These are phyloP conservation scores for Papilio aristodemus DNA, from an alignment of 1,140 invertebrate species.

Conservation along the genomic window DNA sequence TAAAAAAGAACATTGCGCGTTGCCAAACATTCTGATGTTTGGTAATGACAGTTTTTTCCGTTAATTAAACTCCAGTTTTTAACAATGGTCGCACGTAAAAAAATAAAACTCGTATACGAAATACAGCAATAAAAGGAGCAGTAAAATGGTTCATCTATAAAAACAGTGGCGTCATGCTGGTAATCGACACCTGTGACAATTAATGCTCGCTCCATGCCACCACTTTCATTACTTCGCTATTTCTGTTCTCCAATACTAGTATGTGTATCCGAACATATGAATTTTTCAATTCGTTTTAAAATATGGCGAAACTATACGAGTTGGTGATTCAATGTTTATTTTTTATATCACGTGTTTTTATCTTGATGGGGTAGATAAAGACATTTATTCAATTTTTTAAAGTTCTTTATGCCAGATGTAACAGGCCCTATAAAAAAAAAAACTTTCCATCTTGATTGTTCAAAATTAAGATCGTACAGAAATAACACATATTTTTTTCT, in stretches of 20 bases:
- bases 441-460: not conserved
- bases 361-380: not conserved
- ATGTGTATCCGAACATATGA: slow-evolving; percentile 29
- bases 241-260: slow-evolving; percentile 42
- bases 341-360: not conserved
- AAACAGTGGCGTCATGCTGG: slow-evolving; percentile 43
- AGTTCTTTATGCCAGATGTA: no score
- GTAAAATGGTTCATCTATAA: slow-evolving; percentile 46
- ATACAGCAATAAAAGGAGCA: slow-evolving; percentile 36
- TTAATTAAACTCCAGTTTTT: slow-evolving; percentile 33
- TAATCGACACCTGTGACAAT: slow-evolving; percentile 74
- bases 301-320: not conserved
- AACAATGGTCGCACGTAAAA: slow-evolving; percentile 21
- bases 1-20: slow-evolving; percentile 13
- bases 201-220: slow-evolving; percentile 54
- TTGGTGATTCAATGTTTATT: not conserved
- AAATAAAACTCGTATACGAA: slow-evolving; percentile 34
- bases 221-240: slow-evolving; percentile 61
- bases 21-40: slow-evolving; percentile 18
- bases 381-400: not conserved
- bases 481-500: not conserved
- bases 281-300: slow-evolving; percentile 23
- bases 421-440: no score
- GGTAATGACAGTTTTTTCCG: slow-evolving; percentile 30
- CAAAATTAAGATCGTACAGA: no score